Evolutionary conservation across 2,113 vertebrate species (phyloP), one percentile per base, ranked within the genome.

Genomic region (Cisticola juncidis): DNA sequence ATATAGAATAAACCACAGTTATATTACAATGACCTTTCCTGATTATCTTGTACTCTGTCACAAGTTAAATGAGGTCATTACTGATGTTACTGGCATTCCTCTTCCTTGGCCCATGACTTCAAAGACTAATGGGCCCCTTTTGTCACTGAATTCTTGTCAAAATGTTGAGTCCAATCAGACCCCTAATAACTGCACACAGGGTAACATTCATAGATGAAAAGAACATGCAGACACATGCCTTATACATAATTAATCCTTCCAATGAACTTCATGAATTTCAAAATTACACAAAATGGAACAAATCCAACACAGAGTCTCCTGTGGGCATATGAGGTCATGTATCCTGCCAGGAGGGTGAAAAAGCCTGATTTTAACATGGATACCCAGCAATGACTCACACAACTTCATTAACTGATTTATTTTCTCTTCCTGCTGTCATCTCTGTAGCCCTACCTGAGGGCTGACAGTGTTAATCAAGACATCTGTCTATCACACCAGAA

Each of bases 11-110:
- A 92, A 93, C 81, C 7, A 2, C 51, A 58, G 68, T 13, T 68
- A 86, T 22, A 90, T 73, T 96, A 78, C 90, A 71, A 38, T 78
- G 92, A 97, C 88, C 95, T 96, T 94, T 86, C 79, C 71, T 70
- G 88, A 94, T 93, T 95, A 93, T 93, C 93, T 95, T 94, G 93
- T 96, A 74, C 68, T 73, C 88, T 94, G 92, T 86, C 92, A 95
- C 72, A 88, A 96, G 95, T 92, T 94, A 96, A 96, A 94, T 90
- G 95, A 97, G 96, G 94, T 96, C 94, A 88, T 97, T 95, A 95
- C 83, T 91, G 95, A 97, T 97, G 92, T 91, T 95, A 42, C 94
- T 92, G 74, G 91, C 83, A 93, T 92, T 97, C 92, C 86, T 86
- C 79, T 96, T 95, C 92, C 70, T 92, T 74, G 92, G 93, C 87